Conservation (phyloP, 2,888 invertebrate species). For the Polymixis lichenea region DNA sequence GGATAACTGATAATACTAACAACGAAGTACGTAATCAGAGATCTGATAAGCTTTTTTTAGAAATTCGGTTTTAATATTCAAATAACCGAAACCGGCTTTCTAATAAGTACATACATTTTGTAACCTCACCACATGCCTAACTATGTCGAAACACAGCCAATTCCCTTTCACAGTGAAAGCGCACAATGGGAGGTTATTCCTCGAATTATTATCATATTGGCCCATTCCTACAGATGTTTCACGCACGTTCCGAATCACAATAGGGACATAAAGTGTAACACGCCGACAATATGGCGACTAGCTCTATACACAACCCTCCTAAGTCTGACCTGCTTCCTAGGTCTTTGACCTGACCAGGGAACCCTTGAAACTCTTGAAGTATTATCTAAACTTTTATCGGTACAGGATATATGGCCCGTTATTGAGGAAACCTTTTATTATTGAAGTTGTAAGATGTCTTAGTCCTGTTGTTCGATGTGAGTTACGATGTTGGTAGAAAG, state of each 20-base stretch:
- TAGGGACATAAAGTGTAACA: slow-evolving; percentile 9
- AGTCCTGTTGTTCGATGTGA: background rate
- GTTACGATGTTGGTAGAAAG: background rate
- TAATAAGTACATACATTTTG: too few relatives aligned
- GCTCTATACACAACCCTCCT: background rate
- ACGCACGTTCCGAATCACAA: background rate
- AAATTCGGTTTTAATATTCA: too few relatives aligned
- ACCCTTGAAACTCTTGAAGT: slow-evolving; percentile 4
- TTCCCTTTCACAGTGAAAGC: background rate
- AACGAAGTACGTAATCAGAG: too few relatives aligned
- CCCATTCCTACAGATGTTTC: slow-evolving; percentile 13
- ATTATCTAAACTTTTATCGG: too few relatives aligned
- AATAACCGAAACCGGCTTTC: background rate
- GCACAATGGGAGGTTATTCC: too few relatives aligned
- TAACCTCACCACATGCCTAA: too few relatives aligned
- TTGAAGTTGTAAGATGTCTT: background rate
- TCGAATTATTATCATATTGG: background rate
- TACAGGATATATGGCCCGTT: too few relatives aligned
- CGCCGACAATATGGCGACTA: slow-evolving; percentile 27
- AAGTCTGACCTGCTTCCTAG: slow-evolving; percentile 36
- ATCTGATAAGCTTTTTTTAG: background rate
- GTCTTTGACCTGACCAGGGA: slow-evolving; percentile 1
- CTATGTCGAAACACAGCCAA: background rate
- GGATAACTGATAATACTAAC: too few relatives aligned
- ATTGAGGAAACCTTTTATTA: background rate